Base-by-base conservation (phyloP, 2,888 invertebrate species). In the Podotricha telesiphe region DNA sequence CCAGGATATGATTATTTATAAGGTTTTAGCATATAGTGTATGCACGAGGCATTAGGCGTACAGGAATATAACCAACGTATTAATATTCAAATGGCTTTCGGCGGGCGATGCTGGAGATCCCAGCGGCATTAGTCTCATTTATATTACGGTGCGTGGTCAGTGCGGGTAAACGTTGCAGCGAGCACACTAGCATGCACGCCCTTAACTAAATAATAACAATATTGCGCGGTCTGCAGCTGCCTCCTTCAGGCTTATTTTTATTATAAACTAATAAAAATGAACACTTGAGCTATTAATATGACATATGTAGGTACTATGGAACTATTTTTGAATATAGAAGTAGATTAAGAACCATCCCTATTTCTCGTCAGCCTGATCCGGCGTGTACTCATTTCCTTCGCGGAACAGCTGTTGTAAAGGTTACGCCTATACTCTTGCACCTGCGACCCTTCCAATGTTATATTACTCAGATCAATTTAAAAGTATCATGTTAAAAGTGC, bases 361-460 rank as follows among this genome's bases (percentile, higher is more conserved):
- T 77, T 82, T 79, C 82, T 81, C 81, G 83, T 84, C 73, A 76
- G 81, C 82, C 83, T 80, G 79, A 56, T 61, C 56, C 81, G 83
- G 80, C 77, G 69, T 68, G 69, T 77, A 82, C 82, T 78, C 78
- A 84, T 87, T 90, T 87, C 86, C 86, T 86, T 78, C 80, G 79
- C 79, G 73, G 81, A 87, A 85, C 92, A 91, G 92, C 91, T 93
- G 92, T 87, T 86, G 76, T 79, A 86, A 89, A 89, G 88, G 88
- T 88, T 86, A 90, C 89, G 85, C 89, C 89, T 85, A 83, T 81
- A 17, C 84, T 83, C 83, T 82, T 80, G 86, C 92, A 93, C 92
- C 92, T 92, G 92, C 89, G 76, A 72, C 73, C 75, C 74, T 77
- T 72, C 73, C 76, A 76, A 76, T 81, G 80, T 81, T 81, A 82